Evolutionary conservation across 2,113 vertebrate species (phyloP), one percentile per base, ranked within the genome.

Genomic region (Gasterosteus nipponicus): DNA sequence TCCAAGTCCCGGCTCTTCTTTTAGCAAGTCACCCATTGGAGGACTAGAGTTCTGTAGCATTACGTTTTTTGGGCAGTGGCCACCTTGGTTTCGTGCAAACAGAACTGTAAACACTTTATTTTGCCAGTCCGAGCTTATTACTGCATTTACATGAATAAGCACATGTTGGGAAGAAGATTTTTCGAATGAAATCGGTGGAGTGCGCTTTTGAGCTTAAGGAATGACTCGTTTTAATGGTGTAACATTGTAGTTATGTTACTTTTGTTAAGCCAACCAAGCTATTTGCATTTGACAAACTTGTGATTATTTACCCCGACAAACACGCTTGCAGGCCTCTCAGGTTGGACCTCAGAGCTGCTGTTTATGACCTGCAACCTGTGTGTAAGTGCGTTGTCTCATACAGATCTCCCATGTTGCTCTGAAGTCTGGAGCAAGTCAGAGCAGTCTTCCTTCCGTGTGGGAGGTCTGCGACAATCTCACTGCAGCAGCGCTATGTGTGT

Each of bases 311-410:
- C 64, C 69, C 60, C 44, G 68, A 61, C 54, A 69, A 73, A 87
- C 41, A 51, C 57, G 29, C 15, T 53, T n/a, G 10, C n/a, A 53
- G 7, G 10, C 31, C 51, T 46, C 69, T 58, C 41, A 11, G 7
- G 46, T 31, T 58, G 64, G 66, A 44, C 54, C 12, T 3, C 2
- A 3, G 19, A 47, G 51, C 78, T 69, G 74, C 60, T 70, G 69
- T 82, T 86, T 77, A 67, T 59, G 73, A 64, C 41, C 35, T 41
- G 73, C 69, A 41, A 62, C 82, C 72, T 56, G 75, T 3, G 22
- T 80, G 62, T 69, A 70, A 3, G 10, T 26, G 73, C 33, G 56
- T 66, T 51, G 77, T 81, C 60, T 78, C 65, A 29, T 31, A 16
- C 26, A 61, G 59, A 58, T 63, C 77, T 57, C 82, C 62, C 22